Evolutionary conservation across 2,888 invertebrate species (phyloP).

Genomic region (Seira ritae): DNA sequence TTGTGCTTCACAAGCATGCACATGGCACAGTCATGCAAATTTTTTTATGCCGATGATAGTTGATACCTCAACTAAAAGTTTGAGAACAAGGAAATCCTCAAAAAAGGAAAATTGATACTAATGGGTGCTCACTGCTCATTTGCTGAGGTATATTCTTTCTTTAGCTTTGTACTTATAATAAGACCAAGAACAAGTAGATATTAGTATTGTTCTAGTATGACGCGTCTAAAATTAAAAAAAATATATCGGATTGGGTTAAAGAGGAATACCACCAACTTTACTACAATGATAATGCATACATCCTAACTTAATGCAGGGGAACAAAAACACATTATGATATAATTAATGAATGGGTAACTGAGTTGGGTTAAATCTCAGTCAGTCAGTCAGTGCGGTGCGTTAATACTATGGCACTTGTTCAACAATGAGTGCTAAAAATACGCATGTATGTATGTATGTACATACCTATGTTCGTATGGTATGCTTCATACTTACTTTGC

Average conservation of each 20-base stretch:
- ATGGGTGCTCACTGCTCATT: neutral
- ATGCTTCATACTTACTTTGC: too few relatives aligned
- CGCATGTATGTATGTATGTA: too few relatives aligned
- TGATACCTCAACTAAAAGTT: constrained; percentile 22
- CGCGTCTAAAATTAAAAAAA: constrained; percentile 4
- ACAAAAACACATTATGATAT: constrained; percentile 13
- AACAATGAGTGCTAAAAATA: too few relatives aligned
- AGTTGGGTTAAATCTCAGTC: too few relatives aligned
- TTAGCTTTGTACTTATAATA: neutral
- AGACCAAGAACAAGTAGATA: constrained; percentile 14
- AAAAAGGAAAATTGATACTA: constrained; percentile 19
- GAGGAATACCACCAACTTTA: too few relatives aligned
- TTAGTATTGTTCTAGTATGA: neutral
- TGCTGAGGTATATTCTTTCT: neutral
- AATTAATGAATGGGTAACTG: constrained; percentile 12
- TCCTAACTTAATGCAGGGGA: neutral
- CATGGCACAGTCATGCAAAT: constrained; percentile 20
- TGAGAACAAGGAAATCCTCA: constrained; percentile 50
- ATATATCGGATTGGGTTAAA: neutral
- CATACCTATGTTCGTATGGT: too few relatives aligned
- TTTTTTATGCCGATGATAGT: neutral
- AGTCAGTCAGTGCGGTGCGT: too few relatives aligned
- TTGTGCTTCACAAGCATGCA: too few relatives aligned
- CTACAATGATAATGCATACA: neutral
- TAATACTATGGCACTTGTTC: too few relatives aligned